Evolutionary conservation across 2,888 invertebrate genomes (phyloP).

Genomic region (Eulithis prunata): DNA sequence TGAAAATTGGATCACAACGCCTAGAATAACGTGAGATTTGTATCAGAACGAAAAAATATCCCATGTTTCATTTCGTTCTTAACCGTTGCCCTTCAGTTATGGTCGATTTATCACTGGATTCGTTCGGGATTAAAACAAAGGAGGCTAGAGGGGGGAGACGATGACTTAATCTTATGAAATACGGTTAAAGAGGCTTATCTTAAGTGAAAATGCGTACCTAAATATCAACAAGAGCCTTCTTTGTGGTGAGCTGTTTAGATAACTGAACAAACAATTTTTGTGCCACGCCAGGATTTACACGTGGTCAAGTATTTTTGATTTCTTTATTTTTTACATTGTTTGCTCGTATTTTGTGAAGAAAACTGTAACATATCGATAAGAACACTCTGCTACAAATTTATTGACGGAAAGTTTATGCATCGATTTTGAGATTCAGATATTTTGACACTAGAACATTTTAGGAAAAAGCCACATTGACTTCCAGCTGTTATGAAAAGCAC

Average conservation of each 20-base stretch:
- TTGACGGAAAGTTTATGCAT: no score
- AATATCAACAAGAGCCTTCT: constrained; percentile 56
- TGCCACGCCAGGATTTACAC: constrained; percentile 36
- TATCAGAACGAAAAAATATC: constrained; percentile 3
- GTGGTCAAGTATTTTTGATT: constrained; percentile 18
- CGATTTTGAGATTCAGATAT: no score
- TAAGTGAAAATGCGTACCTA: constrained; percentile 62
- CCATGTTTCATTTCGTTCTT: constrained; percentile 37
- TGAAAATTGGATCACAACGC: neutral
- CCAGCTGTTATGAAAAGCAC: no score
- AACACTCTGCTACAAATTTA: no score
- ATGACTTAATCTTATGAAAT: constrained; percentile 67
- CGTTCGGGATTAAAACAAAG: constrained; percentile 63
- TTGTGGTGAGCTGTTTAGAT: constrained; percentile 48
- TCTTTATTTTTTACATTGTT: constrained; percentile 4
- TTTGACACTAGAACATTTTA: no score
- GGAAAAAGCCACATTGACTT: no score
- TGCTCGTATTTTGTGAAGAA: constrained; percentile 5
- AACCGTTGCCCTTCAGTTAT: constrained; percentile 46
- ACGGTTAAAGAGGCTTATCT: constrained; percentile 62
- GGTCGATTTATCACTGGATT: constrained; percentile 60
- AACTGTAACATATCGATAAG: no score
- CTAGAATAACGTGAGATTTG: neutral
- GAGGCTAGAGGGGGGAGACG: constrained; percentile 43
- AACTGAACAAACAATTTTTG: constrained; percentile 47